These are phyloP conservation scores for Danaus plexippus DNA, from an alignment of 1,140 invertebrate genomes.

Conservation along the genomic window DNA sequence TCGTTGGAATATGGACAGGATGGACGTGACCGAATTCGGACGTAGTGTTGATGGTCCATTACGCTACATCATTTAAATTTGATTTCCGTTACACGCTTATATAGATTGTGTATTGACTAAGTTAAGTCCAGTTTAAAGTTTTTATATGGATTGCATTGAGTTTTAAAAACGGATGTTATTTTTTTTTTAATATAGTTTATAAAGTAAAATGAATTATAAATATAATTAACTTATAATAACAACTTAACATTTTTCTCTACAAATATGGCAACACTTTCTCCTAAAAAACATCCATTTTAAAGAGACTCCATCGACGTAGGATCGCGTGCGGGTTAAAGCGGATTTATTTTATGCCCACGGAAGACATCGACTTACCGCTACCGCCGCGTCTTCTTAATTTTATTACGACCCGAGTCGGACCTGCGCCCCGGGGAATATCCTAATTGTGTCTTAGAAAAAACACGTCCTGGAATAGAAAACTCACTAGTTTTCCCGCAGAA, in stretches of 20 bases:
- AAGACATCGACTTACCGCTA: slow-evolving; percentile 59
- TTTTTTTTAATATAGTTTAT: no score
- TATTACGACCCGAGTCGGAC: slow-evolving; percentile 59
- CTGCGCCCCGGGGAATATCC: slow-evolving; percentile 46
- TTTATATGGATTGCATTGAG: no score
- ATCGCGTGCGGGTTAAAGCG: slow-evolving; percentile 39
- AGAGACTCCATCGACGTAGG: slow-evolving; percentile 23
- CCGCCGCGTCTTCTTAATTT: slow-evolving; percentile 65
- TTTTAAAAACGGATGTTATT: no score
- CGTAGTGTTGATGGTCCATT: neutral
- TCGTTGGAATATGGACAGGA: slow-evolving; percentile 61
- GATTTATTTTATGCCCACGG: slow-evolving; percentile 67
- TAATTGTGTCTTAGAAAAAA: slow-evolving; percentile 63
- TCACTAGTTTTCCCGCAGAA: slow-evolving; percentile 3
- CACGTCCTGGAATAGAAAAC: slow-evolving; percentile 32
- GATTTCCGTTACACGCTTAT: no score
- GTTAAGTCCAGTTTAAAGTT: no score
- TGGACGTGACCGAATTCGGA: slow-evolving; percentile 31
- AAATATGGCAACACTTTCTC: no score
- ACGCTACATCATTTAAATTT: no score
- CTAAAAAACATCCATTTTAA: neutral
- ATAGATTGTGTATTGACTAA: no score
- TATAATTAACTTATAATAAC: no score
- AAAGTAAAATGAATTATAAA: no score
- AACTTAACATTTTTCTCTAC: no score